A percentile compares a stretch with the other conserved stretches of the same genome.
These are phyloP conservation scores for Himalopsyche kuldschensis DNA, from an alignment of 2,888 invertebrate genomes.

Conservation along the genomic window DNA sequence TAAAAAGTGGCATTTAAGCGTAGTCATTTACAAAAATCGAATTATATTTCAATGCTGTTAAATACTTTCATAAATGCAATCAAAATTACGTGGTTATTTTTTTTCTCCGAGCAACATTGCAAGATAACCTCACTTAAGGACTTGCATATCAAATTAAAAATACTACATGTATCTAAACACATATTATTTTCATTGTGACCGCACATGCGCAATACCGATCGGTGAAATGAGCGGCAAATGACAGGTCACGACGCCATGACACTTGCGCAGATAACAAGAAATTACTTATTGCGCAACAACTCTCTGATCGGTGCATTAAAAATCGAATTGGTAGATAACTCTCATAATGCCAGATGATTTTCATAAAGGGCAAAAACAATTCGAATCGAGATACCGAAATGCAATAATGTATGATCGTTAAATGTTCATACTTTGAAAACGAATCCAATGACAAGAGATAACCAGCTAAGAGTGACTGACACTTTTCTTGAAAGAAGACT, in stretches of 20 bases:
- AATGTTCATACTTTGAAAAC: not conserved
- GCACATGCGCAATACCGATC: not conserved
- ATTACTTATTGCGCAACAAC: slow-evolving; percentile 5
- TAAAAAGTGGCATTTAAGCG: too few relatives aligned
- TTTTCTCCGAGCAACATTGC: too few relatives aligned
- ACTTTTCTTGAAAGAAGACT: too few relatives aligned
- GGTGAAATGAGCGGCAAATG: not conserved
- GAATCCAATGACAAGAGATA: too few relatives aligned
- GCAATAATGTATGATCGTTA: not conserved
- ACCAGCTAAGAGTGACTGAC: too few relatives aligned
- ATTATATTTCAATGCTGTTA: too few relatives aligned
- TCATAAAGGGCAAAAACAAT: not conserved
- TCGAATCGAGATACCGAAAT: not conserved
- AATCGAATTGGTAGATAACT: not conserved
- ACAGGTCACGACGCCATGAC: slow-evolving; percentile 24
- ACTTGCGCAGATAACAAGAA: slow-evolving; percentile 19
- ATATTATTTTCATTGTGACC: not conserved
- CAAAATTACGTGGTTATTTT: too few relatives aligned
- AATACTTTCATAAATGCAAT: too few relatives aligned
- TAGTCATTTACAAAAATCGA: too few relatives aligned
- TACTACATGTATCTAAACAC: too few relatives aligned
- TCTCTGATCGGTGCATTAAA: slow-evolving; percentile 15
- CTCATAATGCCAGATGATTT: not conserved
- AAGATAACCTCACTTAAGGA: too few relatives aligned
- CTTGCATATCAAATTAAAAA: too few relatives aligned